Base-by-base conservation (phyloP, 2,113 vertebrate species). In the Saguinus midas region DNA sequence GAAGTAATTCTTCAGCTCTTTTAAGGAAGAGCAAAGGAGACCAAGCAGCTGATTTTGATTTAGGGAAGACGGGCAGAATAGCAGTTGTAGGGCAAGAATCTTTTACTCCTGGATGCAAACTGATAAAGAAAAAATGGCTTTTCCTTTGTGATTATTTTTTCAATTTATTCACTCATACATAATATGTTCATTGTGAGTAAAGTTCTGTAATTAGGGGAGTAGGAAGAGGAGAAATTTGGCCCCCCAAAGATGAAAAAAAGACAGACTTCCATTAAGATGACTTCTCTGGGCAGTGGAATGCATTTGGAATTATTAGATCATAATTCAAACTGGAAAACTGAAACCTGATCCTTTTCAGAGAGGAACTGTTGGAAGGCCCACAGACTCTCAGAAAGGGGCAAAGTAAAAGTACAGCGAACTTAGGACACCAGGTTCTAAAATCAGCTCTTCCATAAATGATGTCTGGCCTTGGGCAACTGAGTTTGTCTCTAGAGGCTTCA, bases 301-400 rank as follows among this genome's bases (percentile, higher is more conserved):
- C n/a, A n/a, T 68, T 0, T 57, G 27, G 48, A 73, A 79, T 23
- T 21, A 76, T 5, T 23, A 11, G 1, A 25, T 27, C 35, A 13
- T 27, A 73, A 81, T 52, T 85, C 57, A n/a, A 37, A 80, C 4
- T 66, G 55, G 70, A 55, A 64, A 57, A 68, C 17, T 58, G 45
- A 32, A 87, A 72, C 32, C 0, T 1, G 64, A 11, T n/a, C 27
- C 17, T 58, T 43, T 58, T 68, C 43, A 17, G 43, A 82, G 23
- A 29, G 17, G 9, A 10, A 18, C 0, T 20, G 12, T 4, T 8
- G 37, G 29, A 5, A 45, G 2, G n/a, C 35, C 5, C 0, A 0
- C 0, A 17, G 55, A 6, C 57, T 68, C 50, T 80, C 10, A 37
- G 40, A 66, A 50, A 29, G 0, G 48, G 4, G 1, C 3, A 2